Evolutionary conservation across 2,888 invertebrate genomes (phyloP), one percentile per base, ranked within the genome.

Genomic region (Cataglyphis rosenhaueri): DNA sequence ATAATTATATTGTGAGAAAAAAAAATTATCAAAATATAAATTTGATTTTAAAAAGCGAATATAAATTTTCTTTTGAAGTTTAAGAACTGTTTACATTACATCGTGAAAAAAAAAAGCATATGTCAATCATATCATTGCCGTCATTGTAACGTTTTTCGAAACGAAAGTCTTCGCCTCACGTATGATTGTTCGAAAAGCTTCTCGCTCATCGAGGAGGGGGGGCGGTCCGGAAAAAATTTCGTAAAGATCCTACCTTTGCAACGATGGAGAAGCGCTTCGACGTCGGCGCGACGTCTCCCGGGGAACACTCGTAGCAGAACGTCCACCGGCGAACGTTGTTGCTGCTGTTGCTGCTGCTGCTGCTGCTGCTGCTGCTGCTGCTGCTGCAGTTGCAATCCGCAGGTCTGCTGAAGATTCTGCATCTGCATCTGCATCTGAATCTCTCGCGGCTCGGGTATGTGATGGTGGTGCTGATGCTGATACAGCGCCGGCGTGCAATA

Each of bases 221-320:
- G 1, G 25, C 0, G 6, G 3, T 21, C 12, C 48, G n/a, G 48
- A 21, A 70, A 81, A 82, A 35, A 48, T 61, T 25, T 25, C 21
- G 0, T 61, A 6, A 21, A 21, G 35, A 61, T 55, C 81, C 82
- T 87, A 93, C 96, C 96, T 94, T 97, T 97, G 94, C 97, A 98
- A 84, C 97, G 96, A 88, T 97, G 97, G 29, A 99, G 95, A 64
- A 98, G 96, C 4, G 97, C 96, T 94, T 99, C 98, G 1, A 99
- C 97, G 92, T 98, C 98, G 70, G 96, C 97, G 68, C 98, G 96
- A 90, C 98, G 96, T 90, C 98, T 96, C 90, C 97, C 97, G 0
- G 99, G 99, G 93, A 99, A 99, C 0, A 99, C 98, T 89, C 98
- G 96, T 89, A 97, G 96, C 12, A 99, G 95, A 0, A 98, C 97